Conservation (phyloP, 2,113 vertebrate genomes). For the Edolisoma coerulescens region DNA sequence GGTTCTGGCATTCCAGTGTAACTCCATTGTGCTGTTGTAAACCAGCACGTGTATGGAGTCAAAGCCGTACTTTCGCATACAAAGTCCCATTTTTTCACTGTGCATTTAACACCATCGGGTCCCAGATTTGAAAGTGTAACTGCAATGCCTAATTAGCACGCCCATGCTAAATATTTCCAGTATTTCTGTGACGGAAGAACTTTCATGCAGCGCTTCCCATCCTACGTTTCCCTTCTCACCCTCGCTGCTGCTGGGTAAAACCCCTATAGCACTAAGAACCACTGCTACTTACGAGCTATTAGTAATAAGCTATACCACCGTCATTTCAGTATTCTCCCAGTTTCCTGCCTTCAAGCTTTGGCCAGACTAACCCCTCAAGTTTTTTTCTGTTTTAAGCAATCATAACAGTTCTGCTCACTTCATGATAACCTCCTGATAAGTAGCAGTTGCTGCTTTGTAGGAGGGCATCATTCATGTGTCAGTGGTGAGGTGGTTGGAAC, state of each 20-base stretch:
- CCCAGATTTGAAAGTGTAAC: neutral
- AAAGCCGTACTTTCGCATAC: neutral
- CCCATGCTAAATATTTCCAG: conserved; percentile 2
- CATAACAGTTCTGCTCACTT: neutral
- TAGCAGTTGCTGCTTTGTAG: neutral
- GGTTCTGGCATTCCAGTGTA: neutral
- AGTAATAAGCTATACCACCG: neutral
- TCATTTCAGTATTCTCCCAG: neutral
- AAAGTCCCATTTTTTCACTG: neutral
- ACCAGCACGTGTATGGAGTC: neutral
- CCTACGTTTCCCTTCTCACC: neutral
- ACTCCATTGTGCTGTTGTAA: neutral
- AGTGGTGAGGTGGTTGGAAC: neutral
- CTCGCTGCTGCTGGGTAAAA: neutral
- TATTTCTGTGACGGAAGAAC: neutral
- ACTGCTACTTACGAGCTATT: neutral
- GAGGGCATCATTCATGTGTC: neutral
- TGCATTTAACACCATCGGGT: neutral
- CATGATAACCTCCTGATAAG: neutral
- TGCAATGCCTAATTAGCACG: neutral
- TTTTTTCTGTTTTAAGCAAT: neutral
- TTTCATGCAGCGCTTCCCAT: neutral
- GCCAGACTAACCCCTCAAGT: neutral
- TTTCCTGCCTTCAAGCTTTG: neutral
- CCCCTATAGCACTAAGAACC: neutral